Percentiles rank a stretch among this genome's conserved stretches.
phyloP scores from a whole-genome alignment of 2,797 vertebrate species.

The Leptoclinus maculatus region DNA sequence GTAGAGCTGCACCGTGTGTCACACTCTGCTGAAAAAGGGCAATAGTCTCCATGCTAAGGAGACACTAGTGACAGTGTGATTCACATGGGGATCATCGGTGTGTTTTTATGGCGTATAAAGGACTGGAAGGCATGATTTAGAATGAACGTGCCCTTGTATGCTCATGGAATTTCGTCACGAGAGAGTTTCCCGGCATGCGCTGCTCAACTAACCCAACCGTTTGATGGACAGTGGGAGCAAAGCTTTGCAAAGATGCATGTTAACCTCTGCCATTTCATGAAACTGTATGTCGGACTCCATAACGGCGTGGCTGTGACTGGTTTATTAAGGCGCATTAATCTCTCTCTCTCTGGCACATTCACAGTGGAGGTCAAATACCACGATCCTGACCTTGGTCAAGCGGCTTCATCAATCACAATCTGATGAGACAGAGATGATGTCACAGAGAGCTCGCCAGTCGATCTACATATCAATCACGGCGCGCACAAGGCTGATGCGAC shows the following conservation, averaged over 20 bases:
- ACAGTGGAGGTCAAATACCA: slow-evolving; percentile 66
- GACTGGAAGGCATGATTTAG: slow-evolving; percentile 31
- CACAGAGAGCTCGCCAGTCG: slow-evolving; percentile 26
- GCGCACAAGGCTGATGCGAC: slow-evolving; percentile 61
- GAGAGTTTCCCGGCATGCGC: neutral
- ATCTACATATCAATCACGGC: slow-evolving; percentile 73
- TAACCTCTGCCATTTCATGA: slow-evolving; percentile 67
- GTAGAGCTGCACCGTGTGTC: slow-evolving; percentile 64
- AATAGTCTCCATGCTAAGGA: slow-evolving; percentile 68
- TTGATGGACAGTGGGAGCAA: slow-evolving; percentile 52
- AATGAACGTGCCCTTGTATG: slow-evolving; percentile 40
- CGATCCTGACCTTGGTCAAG: slow-evolving; percentile 63
- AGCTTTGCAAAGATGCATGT: slow-evolving; percentile 57
- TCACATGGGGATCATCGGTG: slow-evolving; percentile 34
- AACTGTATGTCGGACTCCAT: slow-evolving; percentile 53
- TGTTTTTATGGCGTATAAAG: slow-evolving; percentile 44
- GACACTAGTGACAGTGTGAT: slow-evolving; percentile 54
- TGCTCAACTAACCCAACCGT: slow-evolving; percentile 14
- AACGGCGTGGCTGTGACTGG: slow-evolving; percentile 51
- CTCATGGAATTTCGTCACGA: slow-evolving; percentile 29
- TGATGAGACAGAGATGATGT: slow-evolving; percentile 53
- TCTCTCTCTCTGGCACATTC: slow-evolving; percentile 47
- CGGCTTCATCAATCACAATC: slow-evolving; percentile 71
- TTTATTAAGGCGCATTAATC: slow-evolving; percentile 77
- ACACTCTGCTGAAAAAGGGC: slow-evolving; percentile 66